Conservation (phyloP, 92 coral and sea anemone genomes). For the Porites lobata region DNA sequence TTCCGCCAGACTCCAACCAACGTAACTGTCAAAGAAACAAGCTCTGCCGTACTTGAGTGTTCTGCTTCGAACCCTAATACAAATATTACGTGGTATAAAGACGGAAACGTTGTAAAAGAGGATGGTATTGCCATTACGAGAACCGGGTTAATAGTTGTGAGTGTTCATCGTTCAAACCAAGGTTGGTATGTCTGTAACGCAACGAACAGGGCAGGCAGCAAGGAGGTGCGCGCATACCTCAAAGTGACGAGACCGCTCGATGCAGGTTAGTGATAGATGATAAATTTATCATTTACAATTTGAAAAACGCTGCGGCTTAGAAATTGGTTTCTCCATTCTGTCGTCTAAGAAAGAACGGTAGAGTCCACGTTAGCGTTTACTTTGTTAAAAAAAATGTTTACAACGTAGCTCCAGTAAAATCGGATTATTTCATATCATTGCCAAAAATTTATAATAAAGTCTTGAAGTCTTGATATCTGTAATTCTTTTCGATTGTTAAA, state of each 20-base stretch:
- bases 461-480: no score
- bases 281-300: neutral
- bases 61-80: constrained; percentile 60
- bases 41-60: constrained; percentile 55
- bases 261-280: constrained; percentile 20
- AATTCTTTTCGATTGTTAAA: no score
- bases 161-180: constrained; percentile 57
- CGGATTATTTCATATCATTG: no score
- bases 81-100: constrained; percentile 84
- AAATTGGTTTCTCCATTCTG: no score
- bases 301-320: no score
- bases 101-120: constrained; percentile 53
- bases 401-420: no score
- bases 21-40: constrained; percentile 76
- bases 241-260: constrained; percentile 56
- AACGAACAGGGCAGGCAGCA: constrained; percentile 75
- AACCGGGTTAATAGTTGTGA: constrained; percentile 54
- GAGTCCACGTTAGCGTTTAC: no score
- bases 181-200: constrained; percentile 90
- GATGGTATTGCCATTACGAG: constrained; percentile 5
- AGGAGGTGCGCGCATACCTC: constrained; percentile 73
- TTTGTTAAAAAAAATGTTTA: no score
- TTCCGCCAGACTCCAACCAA: constrained; percentile 73
- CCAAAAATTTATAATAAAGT: no score
- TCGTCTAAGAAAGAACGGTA: no score